These are phyloP conservation scores for Onychostoma macrolepis DNA, from an alignment of 2,113 vertebrate genomes.

Conservation along the genomic window DNA sequence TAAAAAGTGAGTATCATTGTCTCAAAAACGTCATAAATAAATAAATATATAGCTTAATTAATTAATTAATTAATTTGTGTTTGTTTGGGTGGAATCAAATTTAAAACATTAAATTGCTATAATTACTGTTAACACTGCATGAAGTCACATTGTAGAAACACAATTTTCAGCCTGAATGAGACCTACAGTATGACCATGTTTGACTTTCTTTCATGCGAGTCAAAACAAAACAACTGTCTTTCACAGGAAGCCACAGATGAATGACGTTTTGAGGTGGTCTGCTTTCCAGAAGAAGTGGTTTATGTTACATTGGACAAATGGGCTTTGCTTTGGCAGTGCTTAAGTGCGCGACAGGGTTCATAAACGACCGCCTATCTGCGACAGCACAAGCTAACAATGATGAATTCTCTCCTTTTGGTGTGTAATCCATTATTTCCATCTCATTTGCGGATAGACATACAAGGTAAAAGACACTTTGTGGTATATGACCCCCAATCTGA, in stretches of 20 bases:
- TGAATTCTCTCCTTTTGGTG: constrained; percentile 59
- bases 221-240: constrained; percentile 53
- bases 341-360: constrained; percentile 26
- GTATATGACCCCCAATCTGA: neutral
- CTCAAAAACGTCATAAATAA: neutral
- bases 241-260: constrained; percentile 61
- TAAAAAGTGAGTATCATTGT: neutral
- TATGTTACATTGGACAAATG: constrained; percentile 59
- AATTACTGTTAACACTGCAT: too few relatives aligned
- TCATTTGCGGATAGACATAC: constrained; percentile 47
- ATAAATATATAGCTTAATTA: too few relatives aligned
- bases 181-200: neutral
- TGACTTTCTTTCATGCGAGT: neutral
- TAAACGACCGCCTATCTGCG: constrained; percentile 23
- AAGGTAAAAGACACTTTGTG: constrained; percentile 49
- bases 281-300: constrained; percentile 63
- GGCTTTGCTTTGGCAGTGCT: constrained; percentile 36
- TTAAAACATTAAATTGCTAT: too few relatives aligned
- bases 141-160: too few relatives aligned
- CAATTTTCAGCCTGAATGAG: neutral
- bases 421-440: constrained; percentile 61
- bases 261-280: constrained; percentile 63
- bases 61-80: too few relatives aligned
- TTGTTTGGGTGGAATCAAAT: too few relatives aligned
- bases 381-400: constrained; percentile 57